A percentile compares a stretch with the other conserved stretches of the same genome.
phyloP scores from a whole-genome alignment of 2,888 invertebrate species.

The Caenorhabditis virilis region DNA sequence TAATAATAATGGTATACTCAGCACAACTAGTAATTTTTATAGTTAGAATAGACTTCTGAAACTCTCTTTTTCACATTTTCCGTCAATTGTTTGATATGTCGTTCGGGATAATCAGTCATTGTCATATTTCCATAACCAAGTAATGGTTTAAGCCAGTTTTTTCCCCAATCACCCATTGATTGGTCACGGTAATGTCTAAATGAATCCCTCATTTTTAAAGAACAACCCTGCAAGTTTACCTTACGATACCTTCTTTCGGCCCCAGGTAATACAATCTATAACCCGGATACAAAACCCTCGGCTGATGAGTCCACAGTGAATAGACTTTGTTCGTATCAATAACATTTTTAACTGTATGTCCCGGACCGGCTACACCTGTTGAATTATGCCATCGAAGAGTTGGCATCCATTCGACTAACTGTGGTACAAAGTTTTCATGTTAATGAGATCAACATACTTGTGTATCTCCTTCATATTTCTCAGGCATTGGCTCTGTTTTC shows the following conservation, averaged over 20 bases:
- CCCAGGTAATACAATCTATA: constrained; percentile 3
- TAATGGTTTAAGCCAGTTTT: constrained; percentile 11
- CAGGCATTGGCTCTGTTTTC: constrained; percentile 31
- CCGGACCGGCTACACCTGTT: constrained; percentile 17
- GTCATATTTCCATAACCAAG: constrained; percentile 15
- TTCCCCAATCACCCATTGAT: constrained; percentile 17
- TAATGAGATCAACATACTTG: not conserved
- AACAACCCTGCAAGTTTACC: constrained; percentile 2
- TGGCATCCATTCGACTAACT: constrained; percentile 23
- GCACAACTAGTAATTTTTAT: no score
- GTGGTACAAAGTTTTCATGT: no score
- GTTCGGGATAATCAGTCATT: constrained; percentile 14
- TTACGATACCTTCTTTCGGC: constrained; percentile 24
- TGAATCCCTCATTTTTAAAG: no score
- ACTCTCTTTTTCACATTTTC: constrained; percentile 15
- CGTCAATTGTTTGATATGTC: constrained; percentile 7
- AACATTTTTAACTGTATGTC: constrained; percentile 34
- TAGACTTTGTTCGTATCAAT: constrained; percentile 21
- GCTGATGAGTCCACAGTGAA: constrained; percentile 2
- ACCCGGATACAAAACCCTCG: not conserved
- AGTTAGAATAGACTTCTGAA: constrained; percentile 10
- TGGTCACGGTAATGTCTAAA: constrained; percentile 31
- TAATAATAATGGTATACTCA: no score
- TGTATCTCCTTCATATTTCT: constrained; percentile 24
- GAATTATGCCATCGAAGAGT: constrained; percentile 34